These are phyloP conservation scores for Polydrusus pterygomalis DNA, from an alignment of 2,888 invertebrate genomes.

Conservation along the genomic window DNA sequence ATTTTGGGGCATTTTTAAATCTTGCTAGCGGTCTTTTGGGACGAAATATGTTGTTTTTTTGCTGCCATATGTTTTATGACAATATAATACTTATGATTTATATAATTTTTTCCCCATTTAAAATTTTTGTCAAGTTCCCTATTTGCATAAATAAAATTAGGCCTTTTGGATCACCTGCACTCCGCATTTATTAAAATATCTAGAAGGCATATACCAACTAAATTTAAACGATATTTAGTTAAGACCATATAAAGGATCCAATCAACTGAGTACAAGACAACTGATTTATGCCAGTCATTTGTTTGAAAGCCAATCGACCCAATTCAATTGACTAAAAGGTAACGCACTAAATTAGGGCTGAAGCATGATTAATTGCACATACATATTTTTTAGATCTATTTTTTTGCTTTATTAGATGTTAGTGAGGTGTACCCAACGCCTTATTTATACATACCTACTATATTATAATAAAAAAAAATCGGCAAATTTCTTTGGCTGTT, in stretches of 20 bases:
- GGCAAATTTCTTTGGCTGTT: too few relatives aligned
- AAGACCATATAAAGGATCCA: slow-evolving; percentile 19
- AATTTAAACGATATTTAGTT: slow-evolving; percentile 16
- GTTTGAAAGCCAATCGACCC: slow-evolving; percentile 24
- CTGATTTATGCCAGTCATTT: slow-evolving; percentile 22
- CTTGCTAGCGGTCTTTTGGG: too few relatives aligned
- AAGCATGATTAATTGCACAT: slow-evolving; percentile 5
- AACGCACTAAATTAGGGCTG: slow-evolving; percentile 21
- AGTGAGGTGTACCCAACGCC: too few relatives aligned
- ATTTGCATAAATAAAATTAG: too few relatives aligned
- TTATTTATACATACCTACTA: too few relatives aligned
- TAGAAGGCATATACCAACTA: not conserved
- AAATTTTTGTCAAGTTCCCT: too few relatives aligned
- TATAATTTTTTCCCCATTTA: too few relatives aligned
- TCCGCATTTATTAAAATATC: not conserved
- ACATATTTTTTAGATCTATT: not conserved
- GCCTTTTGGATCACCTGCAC: not conserved
- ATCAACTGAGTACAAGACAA: slow-evolving; percentile 26
- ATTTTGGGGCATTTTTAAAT: too few relatives aligned
- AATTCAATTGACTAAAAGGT: slow-evolving; percentile 28
- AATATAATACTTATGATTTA: too few relatives aligned
- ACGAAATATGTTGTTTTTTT: too few relatives aligned
- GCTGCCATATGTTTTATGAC: too few relatives aligned
- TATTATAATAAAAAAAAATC: too few relatives aligned
- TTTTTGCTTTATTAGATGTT: not conserved